Evolutionary conservation across 2,888 invertebrate species (phyloP).

Genomic region (Eupithecia inturbata): DNA sequence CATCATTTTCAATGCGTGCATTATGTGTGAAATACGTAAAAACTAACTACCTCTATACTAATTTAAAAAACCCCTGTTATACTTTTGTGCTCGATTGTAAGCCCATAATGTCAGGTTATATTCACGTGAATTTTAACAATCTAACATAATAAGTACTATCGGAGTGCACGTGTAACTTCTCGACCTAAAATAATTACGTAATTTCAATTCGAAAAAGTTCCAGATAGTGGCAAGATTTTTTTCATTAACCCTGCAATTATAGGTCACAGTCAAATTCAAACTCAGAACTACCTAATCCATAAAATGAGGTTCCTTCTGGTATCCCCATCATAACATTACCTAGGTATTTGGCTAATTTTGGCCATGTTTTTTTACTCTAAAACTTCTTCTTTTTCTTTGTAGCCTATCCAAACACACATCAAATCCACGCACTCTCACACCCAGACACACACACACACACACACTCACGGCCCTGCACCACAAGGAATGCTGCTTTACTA

Average conservation of each 20-base stretch:
- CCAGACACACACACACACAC: too few relatives aligned
- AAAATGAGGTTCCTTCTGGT: background rate
- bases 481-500: too few relatives aligned
- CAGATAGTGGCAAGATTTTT: background rate
- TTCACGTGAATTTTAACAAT: slow-evolving; percentile 66
- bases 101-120: slow-evolving; percentile 60
- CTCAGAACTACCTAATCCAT: background rate
- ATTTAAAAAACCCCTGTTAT: background rate
- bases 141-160: slow-evolving; percentile 55
- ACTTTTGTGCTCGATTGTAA: slow-evolving; percentile 60
- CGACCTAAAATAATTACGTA: background rate
- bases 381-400: too few relatives aligned
- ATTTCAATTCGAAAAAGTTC: background rate
- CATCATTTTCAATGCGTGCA: too few relatives aligned
- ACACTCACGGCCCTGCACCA: too few relatives aligned
- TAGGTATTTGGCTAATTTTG: background rate
- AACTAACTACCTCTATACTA: background rate
- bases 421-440: too few relatives aligned
- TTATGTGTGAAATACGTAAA: background rate
- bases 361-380: background rate
- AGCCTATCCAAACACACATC: too few relatives aligned
- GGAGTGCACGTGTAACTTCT: slow-evolving; percentile 59
- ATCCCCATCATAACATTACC: background rate
- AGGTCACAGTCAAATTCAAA: too few relatives aligned
- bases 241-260: background rate